Conservation (phyloP, 2,113 vertebrate genomes). For the pig (Sus scrofa) region T2T-Sscrofa CM000812.6:37577001-37577500, state of each 20-base stretch:
- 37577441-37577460: too few species aligned
- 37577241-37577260: slow-evolving; percentile 37
- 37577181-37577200: not conserved
- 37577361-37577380: too few species aligned
- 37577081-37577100: not conserved
- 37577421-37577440: too few species aligned
- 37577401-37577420: too few species aligned
- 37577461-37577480: too few species aligned
- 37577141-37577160: not conserved
- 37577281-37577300: not conserved
- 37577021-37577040: not conserved
- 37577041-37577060: not conserved
- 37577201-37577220: not conserved
- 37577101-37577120: not conserved
- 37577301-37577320: not conserved
- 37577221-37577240: not conserved
- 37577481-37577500: too few species aligned
- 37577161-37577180: not conserved
- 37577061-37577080: not conserved
- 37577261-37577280: not conserved
- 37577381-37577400: too few species aligned
- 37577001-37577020: not conserved
- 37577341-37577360: not conserved
- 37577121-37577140: not conserved
- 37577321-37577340: not conserved